phyloP scores from a whole-genome alignment of 2,797 vertebrate genomes.

The Uromys caudimaculatus region DNA sequence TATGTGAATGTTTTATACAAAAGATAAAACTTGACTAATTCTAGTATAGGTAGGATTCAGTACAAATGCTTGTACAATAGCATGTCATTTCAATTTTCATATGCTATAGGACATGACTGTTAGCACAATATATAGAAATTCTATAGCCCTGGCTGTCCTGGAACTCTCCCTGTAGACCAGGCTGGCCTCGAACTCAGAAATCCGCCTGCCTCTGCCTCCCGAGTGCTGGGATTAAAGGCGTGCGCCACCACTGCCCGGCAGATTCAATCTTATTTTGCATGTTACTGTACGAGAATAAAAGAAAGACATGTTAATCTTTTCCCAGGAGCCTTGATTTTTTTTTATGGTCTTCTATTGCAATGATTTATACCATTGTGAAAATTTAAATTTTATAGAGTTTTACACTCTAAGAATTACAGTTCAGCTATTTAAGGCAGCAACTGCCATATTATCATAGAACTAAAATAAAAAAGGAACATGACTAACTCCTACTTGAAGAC shows the following conservation, averaged over 20 bases:
- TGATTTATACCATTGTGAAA: constrained; percentile 65
- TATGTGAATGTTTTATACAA: constrained; percentile 39
- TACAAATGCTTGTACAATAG: constrained; percentile 53
- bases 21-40: constrained; percentile 13
- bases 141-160: no score
- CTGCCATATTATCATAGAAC: constrained; percentile 44
- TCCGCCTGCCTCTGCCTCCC: no score
- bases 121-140: constrained; percentile 29
- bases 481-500: constrained; percentile 49
- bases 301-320: constrained; percentile 50
- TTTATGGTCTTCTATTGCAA: constrained; percentile 36
- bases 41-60: constrained; percentile 23
- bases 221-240: no score
- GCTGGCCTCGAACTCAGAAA: no score
- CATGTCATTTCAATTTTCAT: constrained; percentile 57
- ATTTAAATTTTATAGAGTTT: constrained; percentile 64
- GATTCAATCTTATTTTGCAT: constrained; percentile 63
- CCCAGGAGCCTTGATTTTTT: constrained; percentile 20
- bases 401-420: constrained; percentile 48
- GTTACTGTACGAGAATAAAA: constrained; percentile 60
- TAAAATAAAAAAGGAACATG: constrained; percentile 52
- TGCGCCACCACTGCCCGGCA: no score
- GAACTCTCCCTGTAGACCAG: no score
- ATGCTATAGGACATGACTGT: constrained; percentile 31
- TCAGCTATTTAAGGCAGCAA: constrained; percentile 50